These are phyloP conservation scores for Lepidotrigona ventralis DNA, from an alignment of 1,140 invertebrate genomes.

Conservation along the genomic window DNA sequence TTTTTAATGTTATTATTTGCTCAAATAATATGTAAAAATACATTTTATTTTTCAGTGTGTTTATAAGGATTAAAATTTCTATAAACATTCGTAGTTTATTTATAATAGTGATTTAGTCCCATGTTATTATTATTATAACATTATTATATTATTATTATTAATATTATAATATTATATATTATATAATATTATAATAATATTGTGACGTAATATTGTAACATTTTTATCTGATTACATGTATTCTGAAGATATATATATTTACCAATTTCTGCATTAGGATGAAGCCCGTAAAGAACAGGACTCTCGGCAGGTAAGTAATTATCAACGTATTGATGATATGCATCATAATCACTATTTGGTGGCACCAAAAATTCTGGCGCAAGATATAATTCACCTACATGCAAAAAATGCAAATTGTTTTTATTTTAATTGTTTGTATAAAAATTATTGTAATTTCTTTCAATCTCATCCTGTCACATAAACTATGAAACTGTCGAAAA, in stretches of 20 bases:
- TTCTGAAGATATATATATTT: neutral
- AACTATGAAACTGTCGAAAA: neutral
- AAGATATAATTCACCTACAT: conserved; percentile 86
- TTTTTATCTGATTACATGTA: neutral
- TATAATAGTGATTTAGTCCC: too few relatives aligned
- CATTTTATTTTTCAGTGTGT: too few relatives aligned
- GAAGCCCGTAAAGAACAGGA: conserved; percentile 94
- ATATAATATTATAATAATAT: too few relatives aligned
- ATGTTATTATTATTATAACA: too few relatives aligned
- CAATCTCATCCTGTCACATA: neutral
- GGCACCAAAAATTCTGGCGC: conserved; percentile 92
- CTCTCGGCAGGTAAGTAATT: conserved; percentile 92
- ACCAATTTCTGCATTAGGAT: conserved; percentile 97
- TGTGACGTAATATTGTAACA: neutral
- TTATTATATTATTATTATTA: too few relatives aligned
- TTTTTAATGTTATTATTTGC: too few relatives aligned
- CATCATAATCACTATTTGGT: conserved; percentile 91
- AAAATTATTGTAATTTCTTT: neutral
- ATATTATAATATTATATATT: too few relatives aligned
- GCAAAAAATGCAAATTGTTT: neutral
- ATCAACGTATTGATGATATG: conserved; percentile 95
- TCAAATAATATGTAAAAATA: too few relatives aligned
- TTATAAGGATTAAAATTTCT: too few relatives aligned
- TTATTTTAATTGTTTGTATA: neutral
- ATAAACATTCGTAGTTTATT: too few relatives aligned